Conservation (phyloP, 2,113 vertebrate genomes). For the Sphaerodactylus townsendi region DNA sequence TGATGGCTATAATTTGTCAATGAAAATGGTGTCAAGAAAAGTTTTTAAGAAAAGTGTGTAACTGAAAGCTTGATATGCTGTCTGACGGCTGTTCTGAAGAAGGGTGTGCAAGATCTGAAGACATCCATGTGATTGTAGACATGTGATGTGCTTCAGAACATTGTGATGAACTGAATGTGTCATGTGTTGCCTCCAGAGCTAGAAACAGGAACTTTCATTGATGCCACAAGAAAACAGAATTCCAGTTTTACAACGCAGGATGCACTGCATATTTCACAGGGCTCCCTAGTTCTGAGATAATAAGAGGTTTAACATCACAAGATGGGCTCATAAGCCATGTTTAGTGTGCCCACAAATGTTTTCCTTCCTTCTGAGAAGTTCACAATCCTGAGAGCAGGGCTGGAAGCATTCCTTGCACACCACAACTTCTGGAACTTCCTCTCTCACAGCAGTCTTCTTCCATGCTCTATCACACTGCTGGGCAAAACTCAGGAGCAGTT, state of each 20-base stretch:
- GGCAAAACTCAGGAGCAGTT: background rate
- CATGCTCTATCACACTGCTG: background rate
- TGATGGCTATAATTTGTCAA: background rate
- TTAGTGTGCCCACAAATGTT: background rate
- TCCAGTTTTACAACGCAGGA: background rate
- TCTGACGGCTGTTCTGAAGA: slow-evolving; percentile 19
- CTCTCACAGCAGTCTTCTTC: background rate
- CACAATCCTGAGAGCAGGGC: background rate
- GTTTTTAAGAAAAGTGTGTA: slow-evolving; percentile 4
- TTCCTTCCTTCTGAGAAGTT: background rate
- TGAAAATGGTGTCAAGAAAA: background rate
- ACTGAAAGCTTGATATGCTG: slow-evolving; percentile 27
- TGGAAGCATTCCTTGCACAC: background rate
- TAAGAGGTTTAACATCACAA: slow-evolving; percentile 13
- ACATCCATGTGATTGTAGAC: slow-evolving; percentile 32
- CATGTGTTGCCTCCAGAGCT: background rate
- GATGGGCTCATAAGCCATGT: background rate
- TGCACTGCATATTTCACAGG: slow-evolving; percentile 12
- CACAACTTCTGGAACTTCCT: background rate
- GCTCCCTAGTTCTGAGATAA: slow-evolving; percentile 37
- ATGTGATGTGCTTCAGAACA: slow-evolving; percentile 6
- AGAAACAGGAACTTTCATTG: slow-evolving; percentile 25
- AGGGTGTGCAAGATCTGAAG: slow-evolving; percentile 28
- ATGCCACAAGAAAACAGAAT: background rate
- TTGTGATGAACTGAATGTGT: slow-evolving; percentile 44